These are phyloP conservation scores for Strix aluco DNA, from an alignment of 2,113 vertebrate species.

Conservation along the genomic window DNA sequence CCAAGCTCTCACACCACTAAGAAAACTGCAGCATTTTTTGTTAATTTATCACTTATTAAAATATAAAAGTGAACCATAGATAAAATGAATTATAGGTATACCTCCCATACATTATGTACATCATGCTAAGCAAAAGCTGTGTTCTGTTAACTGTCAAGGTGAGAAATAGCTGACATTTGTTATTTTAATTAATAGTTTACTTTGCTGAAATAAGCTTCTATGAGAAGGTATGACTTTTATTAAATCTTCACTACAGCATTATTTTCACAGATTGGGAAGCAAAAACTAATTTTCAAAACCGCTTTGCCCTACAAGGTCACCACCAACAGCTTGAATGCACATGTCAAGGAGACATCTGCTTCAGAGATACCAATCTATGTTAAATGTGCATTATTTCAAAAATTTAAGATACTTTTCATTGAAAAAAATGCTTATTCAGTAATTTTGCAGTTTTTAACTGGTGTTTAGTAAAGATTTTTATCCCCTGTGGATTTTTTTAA, in stretches of 20 bases:
- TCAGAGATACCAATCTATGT: constrained; percentile 60
- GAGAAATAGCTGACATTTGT: constrained; percentile 82
- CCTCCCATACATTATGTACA: constrained; percentile 66
- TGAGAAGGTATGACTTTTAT: constrained; percentile 72
- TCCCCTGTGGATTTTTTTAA: constrained; percentile 28
- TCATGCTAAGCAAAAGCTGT: constrained; percentile 78
- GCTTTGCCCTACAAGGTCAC: constrained; percentile 79
- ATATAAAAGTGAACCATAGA: constrained; percentile 65
- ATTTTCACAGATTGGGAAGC: constrained; percentile 78
- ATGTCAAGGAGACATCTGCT: constrained; percentile 82
- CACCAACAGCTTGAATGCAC: constrained; percentile 76
- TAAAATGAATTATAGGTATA: constrained; percentile 71
- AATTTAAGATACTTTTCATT: constrained; percentile 62
- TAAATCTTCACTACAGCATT: constrained; percentile 77
- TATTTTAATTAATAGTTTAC: constrained; percentile 87
- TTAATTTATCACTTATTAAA: constrained; percentile 77
- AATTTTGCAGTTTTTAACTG: constrained; percentile 71
- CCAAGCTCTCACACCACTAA: constrained; percentile 62
- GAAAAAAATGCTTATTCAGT: constrained; percentile 69
- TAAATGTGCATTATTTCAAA: constrained; percentile 75
- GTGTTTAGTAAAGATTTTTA: constrained; percentile 60
- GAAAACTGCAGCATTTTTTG: constrained; percentile 70
- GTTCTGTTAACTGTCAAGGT: constrained; percentile 79
- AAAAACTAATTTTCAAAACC: constrained; percentile 80
- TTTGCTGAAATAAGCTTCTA: constrained; percentile 82